These are phyloP conservation scores for Phyllopteryx taeniolatus DNA, from an alignment of 2,113 vertebrate species.

Conservation along the genomic window DNA sequence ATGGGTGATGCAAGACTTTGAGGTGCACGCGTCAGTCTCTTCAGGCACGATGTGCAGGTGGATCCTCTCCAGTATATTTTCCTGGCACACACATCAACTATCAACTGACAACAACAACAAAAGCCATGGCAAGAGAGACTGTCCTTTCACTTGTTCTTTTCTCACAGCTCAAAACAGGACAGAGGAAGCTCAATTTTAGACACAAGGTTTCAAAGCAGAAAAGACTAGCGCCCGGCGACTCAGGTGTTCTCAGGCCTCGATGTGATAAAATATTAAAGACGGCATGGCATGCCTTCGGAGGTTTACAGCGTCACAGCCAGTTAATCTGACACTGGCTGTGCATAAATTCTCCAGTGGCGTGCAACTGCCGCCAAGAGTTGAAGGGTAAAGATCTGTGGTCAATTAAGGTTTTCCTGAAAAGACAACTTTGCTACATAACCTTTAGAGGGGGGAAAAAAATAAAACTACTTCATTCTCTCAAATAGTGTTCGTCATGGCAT, in stretches of 20 bases:
- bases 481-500: too few species aligned
- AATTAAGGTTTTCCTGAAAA: not conserved
- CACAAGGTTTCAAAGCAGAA: not conserved
- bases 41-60: constrained; percentile 92
- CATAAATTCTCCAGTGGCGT: constrained; percentile 24
- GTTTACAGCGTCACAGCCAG: constrained; percentile 40
- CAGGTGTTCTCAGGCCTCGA: not conserved
- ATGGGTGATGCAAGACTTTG: constrained; percentile 94
- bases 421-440: too few species aligned
- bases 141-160: not conserved
- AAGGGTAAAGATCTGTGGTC: not conserved
- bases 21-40: constrained; percentile 89
- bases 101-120: not conserved
- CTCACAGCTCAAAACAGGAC: not conserved
- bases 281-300: constrained; percentile 33
- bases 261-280: constrained; percentile 48
- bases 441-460: too few species aligned
- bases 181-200: not conserved
- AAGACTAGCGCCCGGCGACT: not conserved
- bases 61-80: constrained; percentile 92
- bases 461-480: too few species aligned
- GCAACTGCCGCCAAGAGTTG: constrained; percentile 17
- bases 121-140: too few species aligned
- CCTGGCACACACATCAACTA: constrained; percentile 67
- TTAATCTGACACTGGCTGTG: constrained; percentile 40